Base-by-base conservation (phyloP, 2,113 vertebrate species). In the Naja naja region DNA sequence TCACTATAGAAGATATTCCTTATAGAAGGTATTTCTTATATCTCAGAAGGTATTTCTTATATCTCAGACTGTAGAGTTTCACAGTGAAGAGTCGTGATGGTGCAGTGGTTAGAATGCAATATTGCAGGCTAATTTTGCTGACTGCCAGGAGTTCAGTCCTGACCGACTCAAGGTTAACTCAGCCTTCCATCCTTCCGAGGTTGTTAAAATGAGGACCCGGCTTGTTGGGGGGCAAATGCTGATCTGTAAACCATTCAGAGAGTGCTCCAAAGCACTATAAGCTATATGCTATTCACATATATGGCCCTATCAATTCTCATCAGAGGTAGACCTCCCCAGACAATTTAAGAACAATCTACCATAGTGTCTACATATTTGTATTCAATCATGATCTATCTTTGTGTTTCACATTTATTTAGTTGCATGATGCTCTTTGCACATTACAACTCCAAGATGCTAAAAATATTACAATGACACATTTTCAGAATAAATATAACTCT, bases 401-500 rank as follows among this genome's bases (percentile, higher is more conserved):
- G 74, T 34, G 69, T 81, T 86, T 86, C 5, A 47, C 45, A 56
- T 85, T 22, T 27, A 49, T 25, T 90, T n/a, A 49, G 2, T 81
- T 69, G 27, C 25, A 34, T 23, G 39, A 81, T 2, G 1, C 11
- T 4, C 12, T n/a, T 74, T 90, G n/a, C 43, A 53, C 10, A 81
- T 90, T 58, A 27, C 10, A 89, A 81, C 2, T 69, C 58, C 69
- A 91, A 86, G 55, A 18, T 8, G 47, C 53, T 47, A 45, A 64
- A 90, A 53, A 30, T 74, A 64, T 53, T 52, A 53, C 8, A 47
- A 14, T 60, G 1, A 58, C 27, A 91, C 43, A 96, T 92, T 69
- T 39, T 91, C 56, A 96, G 85, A 54, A 89, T 94, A 91, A 89
- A 43, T 89, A 39, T 87, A 94, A 94, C 27, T 89, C 91, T 49